A percentile compares a stretch with the other conserved stretches of the same genome.
These are phyloP conservation scores for Aporophyla lueneburgensis DNA, from an alignment of 2,888 invertebrate genomes.

Conservation along the genomic window DNA sequence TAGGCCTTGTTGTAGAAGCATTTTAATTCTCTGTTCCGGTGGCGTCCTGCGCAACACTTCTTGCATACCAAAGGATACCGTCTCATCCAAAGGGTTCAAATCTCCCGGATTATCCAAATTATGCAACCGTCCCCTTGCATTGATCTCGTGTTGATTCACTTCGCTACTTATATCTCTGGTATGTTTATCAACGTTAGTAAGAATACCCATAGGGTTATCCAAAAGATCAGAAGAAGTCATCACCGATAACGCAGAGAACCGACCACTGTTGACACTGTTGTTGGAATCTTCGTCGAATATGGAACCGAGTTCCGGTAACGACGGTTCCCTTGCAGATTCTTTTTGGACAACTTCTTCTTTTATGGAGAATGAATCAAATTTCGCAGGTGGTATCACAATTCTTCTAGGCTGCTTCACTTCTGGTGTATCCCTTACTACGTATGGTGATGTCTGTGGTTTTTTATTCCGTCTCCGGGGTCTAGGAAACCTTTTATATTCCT, in stretches of 20 bases:
- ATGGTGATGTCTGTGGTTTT: conserved; percentile 71
- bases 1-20: conserved; percentile 76
- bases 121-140: conserved; percentile 61
- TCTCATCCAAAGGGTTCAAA: not conserved
- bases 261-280: conserved; percentile 68
- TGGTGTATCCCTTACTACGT: conserved; percentile 74
- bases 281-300: conserved; percentile 77
- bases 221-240: conserved; percentile 64
- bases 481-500: conserved; percentile 45
- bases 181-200: conserved; percentile 59
- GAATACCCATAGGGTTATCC: conserved; percentile 60
- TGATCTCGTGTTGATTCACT: conserved; percentile 65
- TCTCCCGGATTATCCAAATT: conserved; percentile 70
- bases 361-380: conserved; percentile 50
- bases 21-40: conserved; percentile 62
- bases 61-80: conserved; percentile 19
- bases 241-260: conserved; percentile 70
- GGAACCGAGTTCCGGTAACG: conserved; percentile 55
- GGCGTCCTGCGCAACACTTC: conserved; percentile 25
- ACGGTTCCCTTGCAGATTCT: not conserved
- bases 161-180: conserved; percentile 62
- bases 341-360: conserved; percentile 7
- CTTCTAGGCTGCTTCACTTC: conserved; percentile 61
- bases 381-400: conserved; percentile 71
- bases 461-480: conserved; percentile 60